Base-by-base conservation (phyloP, 2,797 vertebrate genomes). In the Yasuhikotakia modesta region DNA sequence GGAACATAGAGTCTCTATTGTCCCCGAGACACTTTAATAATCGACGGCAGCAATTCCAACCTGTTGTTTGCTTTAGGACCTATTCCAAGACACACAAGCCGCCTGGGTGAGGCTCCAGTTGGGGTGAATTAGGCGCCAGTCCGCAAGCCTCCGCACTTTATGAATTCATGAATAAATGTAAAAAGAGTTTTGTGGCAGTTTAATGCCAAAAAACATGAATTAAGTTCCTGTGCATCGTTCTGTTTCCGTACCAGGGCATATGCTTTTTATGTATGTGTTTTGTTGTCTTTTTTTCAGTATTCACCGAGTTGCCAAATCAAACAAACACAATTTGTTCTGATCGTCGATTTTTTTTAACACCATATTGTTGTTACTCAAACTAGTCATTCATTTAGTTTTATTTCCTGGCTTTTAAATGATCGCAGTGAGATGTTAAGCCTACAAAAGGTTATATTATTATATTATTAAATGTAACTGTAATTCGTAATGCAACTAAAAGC, bases 21-120 rank as follows among this genome's bases (percentile, higher is more conserved):
- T 98, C 90, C 90, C 83, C 10, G 91, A 92, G 95, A 96, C 97
- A 96, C 95, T 98, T 98, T 96, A 97, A 97, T 98, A 97, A 96
- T 95, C 95, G 92, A 93, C 92, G 95, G 95, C 94, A 97, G 97
- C 96, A 97, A 98, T 98, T 96, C 91, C 96, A 99, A 98, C 97
- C 96, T 98, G 97, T 96, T 96, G 96, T 96, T 94, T 95, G 95
- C 95, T 95, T 93, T 93, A 94, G 95, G 95, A 96, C 93, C 95
- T 90, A 92, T 91, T 92, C 90, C 88, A 90, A 92, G 91, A 91
- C 91, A 93, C 92, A 91, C 93, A 91, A 92, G 92, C 86, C 86
- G 86, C 86, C 91, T 88, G 85, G 90, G 90, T 87, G 87, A 91
- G 87, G 90, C 90, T 87, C 80, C 85, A 67, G 90, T 88, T 89